Conservation (phyloP, 2,797 vertebrate species). For the Xiphorhynchus erythropygius region DNA sequence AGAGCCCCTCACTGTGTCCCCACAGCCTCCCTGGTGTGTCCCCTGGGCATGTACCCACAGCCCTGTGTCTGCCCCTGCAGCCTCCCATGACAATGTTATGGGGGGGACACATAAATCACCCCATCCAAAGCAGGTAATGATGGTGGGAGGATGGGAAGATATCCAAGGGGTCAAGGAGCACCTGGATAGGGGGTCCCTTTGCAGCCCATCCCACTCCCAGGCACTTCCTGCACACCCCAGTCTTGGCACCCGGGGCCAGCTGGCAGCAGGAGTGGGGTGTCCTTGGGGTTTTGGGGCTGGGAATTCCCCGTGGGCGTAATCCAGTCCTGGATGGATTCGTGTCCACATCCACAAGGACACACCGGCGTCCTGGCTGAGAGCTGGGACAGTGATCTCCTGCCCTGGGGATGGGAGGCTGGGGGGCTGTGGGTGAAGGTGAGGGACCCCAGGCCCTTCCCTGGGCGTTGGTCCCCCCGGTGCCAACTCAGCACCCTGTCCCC, state of each 20-base stretch:
- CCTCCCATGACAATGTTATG: fast-evolving
- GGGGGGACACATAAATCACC: not conserved
- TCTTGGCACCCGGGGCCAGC: fast-evolving
- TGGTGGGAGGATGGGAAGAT: not conserved
- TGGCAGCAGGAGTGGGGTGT: not conserved
- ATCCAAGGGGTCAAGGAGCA: not conserved
- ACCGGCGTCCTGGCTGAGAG: fast-evolving
- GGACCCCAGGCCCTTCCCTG: constrained; percentile 3
- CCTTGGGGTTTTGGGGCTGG: not conserved
- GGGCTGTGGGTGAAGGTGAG: fast-evolving
- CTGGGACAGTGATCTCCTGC: not conserved
- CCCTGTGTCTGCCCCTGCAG: not conserved
- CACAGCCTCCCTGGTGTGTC: fast-evolving
- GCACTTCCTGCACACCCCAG: fast-evolving
- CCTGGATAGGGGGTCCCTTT: not conserved
- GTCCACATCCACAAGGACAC: not conserved
- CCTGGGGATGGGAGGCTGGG: not conserved
- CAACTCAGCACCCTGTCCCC: not conserved
- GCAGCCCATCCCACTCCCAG: not conserved
- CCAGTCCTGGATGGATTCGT: constrained; percentile 28
- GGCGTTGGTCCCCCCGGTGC: not conserved
- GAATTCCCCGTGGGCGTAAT: not conserved
- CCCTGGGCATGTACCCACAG: not conserved
- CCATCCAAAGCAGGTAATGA: not conserved
- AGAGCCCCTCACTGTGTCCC: not conserved